Evolutionary conservation across 1,140 invertebrate genomes (phyloP), one percentile per base, ranked within the genome.

Genomic region (Drosophila mayri): DNA sequence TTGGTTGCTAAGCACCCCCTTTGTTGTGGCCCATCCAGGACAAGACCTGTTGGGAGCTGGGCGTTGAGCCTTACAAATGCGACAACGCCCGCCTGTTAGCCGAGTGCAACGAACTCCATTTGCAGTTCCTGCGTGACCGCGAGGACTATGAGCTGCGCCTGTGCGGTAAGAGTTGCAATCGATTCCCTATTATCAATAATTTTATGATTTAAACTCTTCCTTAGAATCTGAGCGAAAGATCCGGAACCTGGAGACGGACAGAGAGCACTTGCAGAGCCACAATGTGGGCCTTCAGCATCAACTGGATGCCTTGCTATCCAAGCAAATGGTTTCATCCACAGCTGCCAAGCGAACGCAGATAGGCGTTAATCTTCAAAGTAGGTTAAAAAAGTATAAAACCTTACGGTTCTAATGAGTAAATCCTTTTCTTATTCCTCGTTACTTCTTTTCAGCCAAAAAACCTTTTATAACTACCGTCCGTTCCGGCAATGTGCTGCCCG

Each of bases 51-150:
- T 93, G 95, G 65, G 94, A 95, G 25, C 41, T 88, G 43, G 85
- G 85, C 12, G 92, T 94, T 58, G 94, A 95, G 86, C 95, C 95
- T 0, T 96, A 95, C 76, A 95, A 95, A 90, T 95, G 94, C 91
- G 95, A 95, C 76, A 96, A 95, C 93, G 94, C 94, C 30, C 94
- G 93, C 76, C 87, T 96, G 28, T 92, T 95, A 25, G 93, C 94
- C 79, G 95, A 96, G 91, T 95, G 94, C 79, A 96, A 96, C 93
- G 94, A 95, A 63, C 90, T 96, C 32, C 95, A 96, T 82, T 91
- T 94, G 70, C 94, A 96, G 76, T 90, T 96, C 14, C 92, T 96
- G 44, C 94, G 95, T 74, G 92, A 94, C 94, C 94, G 91, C 94
- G 96, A 92, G 90, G 94, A 65, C 30, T 92, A 68, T 52, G 90